A percentile compares a stretch with the other conserved stretches of the same genome.
phyloP scores from a whole-genome alignment of 2,888 invertebrate genomes.

The Metellina segmentata region DNA sequence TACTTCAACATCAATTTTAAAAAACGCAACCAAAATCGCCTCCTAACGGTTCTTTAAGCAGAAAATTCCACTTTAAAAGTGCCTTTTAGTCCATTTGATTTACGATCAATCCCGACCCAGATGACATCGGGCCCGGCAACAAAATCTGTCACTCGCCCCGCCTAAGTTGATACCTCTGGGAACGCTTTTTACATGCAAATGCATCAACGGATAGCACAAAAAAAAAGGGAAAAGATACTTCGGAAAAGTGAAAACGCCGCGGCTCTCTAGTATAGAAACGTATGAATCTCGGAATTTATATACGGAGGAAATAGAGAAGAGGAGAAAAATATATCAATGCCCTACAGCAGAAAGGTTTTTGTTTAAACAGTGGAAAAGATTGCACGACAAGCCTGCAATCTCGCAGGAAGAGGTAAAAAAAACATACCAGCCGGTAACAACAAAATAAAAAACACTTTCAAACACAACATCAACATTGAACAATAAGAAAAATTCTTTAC shows the following conservation, averaged over 20 bases:
- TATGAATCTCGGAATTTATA: neutral
- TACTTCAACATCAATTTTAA: neutral
- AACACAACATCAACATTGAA: conserved; percentile 66
- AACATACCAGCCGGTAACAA: neutral
- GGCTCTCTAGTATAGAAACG: neutral
- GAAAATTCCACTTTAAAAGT: neutral
- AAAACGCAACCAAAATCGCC: neutral
- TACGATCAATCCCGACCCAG: neutral
- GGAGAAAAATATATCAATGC: conserved; percentile 33
- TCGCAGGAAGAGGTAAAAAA: conserved; percentile 7
- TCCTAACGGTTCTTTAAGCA: neutral
- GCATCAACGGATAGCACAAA: conserved; percentile 3
- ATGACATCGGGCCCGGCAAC: conserved; percentile 10
- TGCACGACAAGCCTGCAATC: conserved; percentile 51
- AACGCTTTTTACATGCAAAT: conserved; percentile 58
- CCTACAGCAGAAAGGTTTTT: conserved; percentile 65
- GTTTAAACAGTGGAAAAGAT: conserved; percentile 58
- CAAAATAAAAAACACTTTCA: conserved; percentile 3
- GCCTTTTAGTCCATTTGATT: neutral
- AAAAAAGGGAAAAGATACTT: conserved; percentile 18
- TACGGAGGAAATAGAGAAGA: neutral
- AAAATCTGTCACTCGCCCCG: conserved; percentile 46
- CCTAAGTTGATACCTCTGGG: neutral
- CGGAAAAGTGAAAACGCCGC: conserved; percentile 38
- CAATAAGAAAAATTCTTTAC: conserved; percentile 57